Evolutionary conservation across 2,113 vertebrate species (phyloP).

Genomic region (Dascyllus trimaculatus): DNA sequence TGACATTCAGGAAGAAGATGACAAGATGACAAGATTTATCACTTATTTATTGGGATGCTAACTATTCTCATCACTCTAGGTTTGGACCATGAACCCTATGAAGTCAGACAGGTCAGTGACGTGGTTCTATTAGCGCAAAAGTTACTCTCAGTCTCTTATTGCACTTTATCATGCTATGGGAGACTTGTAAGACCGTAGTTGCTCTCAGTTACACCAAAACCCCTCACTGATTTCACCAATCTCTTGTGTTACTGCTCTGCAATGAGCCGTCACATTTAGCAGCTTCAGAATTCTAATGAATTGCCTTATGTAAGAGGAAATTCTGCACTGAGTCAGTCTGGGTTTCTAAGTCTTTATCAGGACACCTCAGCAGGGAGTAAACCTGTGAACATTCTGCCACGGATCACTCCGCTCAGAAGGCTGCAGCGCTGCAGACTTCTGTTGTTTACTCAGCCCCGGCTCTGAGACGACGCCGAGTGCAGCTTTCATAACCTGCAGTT

Average conservation of each 20-base stretch:
- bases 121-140: too few relatives aligned
- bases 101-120: too few relatives aligned
- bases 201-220: not conserved
- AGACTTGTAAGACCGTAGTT: not conserved
- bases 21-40: too few relatives aligned
- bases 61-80: not conserved
- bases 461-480: not conserved
- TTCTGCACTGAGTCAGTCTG: not conserved
- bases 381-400: constrained; percentile 10
- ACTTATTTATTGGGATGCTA: too few relatives aligned
- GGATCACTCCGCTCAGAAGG: not conserved
- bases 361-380: constrained; percentile 21
- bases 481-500: not conserved
- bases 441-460: constrained; percentile 11
- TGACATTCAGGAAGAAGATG: too few relatives aligned
- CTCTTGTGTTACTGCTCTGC: not conserved
- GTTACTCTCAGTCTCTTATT: too few relatives aligned
- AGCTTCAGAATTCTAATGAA: not conserved
- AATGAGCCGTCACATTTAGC: constrained; percentile 1
- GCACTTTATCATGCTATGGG: not conserved
- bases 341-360: constrained; percentile 11
- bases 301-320: not conserved
- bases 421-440: not conserved
- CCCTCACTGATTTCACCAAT: not conserved
- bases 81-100: not conserved